These are phyloP conservation scores for Boloria euphrosyne DNA, from an alignment of 2,888 invertebrate genomes.

Conservation along the genomic window DNA sequence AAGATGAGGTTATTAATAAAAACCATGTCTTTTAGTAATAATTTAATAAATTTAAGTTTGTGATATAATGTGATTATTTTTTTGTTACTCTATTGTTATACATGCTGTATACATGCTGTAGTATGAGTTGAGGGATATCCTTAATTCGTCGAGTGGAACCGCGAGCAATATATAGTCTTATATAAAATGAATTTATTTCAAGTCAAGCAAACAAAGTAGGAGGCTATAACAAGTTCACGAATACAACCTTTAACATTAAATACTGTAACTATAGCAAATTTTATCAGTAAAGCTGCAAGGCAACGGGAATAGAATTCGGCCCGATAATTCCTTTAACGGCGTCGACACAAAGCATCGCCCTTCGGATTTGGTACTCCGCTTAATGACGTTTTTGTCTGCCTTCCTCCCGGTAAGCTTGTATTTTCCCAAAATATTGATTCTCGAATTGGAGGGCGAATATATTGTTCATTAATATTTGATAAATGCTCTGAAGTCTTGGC, in stretches of 20 bases:
- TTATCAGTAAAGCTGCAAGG: constrained; percentile 31
- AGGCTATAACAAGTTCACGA: not conserved
- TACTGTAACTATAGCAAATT: constrained; percentile 29
- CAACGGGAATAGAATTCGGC: constrained; percentile 43
- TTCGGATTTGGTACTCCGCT: constrained; percentile 47
- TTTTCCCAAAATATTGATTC: constrained; percentile 47
- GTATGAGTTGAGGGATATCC: too few relatives aligned
- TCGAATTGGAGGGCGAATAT: constrained; percentile 12
- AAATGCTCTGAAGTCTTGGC: constrained; percentile 2
- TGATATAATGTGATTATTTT: too few relatives aligned
- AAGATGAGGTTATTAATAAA: too few relatives aligned
- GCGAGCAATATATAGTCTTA: too few relatives aligned
- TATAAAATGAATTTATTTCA: too few relatives aligned
- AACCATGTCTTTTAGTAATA: too few relatives aligned
- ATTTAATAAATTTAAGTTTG: too few relatives aligned
- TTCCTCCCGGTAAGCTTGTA: constrained; percentile 43
- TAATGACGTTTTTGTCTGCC: constrained; percentile 51
- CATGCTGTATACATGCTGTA: too few relatives aligned
- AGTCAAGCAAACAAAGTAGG: too few relatives aligned
- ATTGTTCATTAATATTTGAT: constrained; percentile 12
- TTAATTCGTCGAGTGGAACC: too few relatives aligned
- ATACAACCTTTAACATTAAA: constrained; percentile 11
- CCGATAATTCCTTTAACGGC: constrained; percentile 49
- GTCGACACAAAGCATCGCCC: constrained; percentile 44
- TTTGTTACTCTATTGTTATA: too few relatives aligned